Conservation (phyloP, 2,888 invertebrate species). For the Terebella lapidaria region DNA sequence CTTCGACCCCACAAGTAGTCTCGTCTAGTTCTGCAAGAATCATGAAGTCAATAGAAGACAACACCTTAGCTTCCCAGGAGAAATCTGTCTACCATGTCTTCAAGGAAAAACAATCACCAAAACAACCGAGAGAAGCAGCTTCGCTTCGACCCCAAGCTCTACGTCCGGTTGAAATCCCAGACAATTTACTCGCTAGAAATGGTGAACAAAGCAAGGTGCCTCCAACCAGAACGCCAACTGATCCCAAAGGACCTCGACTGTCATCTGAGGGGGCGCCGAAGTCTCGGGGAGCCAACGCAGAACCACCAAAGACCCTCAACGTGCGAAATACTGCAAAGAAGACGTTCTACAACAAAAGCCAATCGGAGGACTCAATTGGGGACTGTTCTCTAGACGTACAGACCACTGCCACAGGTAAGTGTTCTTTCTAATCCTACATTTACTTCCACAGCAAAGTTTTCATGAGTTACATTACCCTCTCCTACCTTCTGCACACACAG, state of each 20-base stretch:
- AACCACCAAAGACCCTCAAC: constrained; percentile 1
- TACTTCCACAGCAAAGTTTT: no score
- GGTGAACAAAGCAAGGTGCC: not conserved
- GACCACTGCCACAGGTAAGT: no score
- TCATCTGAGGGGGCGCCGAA: not conserved
- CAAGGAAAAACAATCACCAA: constrained; percentile 34
- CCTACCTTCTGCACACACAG: no score
- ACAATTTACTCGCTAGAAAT: not conserved
- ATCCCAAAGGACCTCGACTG: not conserved
- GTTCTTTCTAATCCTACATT: no score
- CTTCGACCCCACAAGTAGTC: not conserved
- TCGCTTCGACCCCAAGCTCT: constrained; percentile 21
- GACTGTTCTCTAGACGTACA: not conserved
- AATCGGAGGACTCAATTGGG: not conserved
- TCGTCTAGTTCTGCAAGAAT: constrained; percentile 6
- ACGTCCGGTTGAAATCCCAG: constrained; percentile 14
- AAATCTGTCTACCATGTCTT: constrained; percentile 38
- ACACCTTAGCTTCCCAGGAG: constrained; percentile 24
- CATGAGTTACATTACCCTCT: no score
- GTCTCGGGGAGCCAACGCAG: not conserved
- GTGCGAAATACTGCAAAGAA: not conserved
- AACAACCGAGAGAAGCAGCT: constrained; percentile 19
- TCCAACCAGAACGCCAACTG: not conserved
- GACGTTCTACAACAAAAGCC: not conserved
- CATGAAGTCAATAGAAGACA: constrained; percentile 38